Evolutionary conservation across 2,797 vertebrate genomes (phyloP).

Genomic region (Rallus crepitans): DNA sequence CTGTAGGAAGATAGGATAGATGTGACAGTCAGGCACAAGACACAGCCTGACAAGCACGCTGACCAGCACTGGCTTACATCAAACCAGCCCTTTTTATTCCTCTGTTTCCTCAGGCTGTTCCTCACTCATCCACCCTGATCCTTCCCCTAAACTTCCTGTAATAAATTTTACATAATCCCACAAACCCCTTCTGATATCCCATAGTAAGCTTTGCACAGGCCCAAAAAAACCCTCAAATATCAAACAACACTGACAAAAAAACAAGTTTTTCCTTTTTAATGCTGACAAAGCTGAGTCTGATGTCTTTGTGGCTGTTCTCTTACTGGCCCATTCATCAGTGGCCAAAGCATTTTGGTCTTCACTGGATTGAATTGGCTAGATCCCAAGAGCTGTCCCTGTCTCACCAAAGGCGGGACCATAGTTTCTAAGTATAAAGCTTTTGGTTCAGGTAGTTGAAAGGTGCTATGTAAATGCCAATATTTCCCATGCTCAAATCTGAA

Average conservation of each 20-base stretch:
- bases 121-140: neutral
- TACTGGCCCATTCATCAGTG: neutral
- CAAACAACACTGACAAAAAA: neutral
- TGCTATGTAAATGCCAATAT: neutral
- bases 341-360: neutral
- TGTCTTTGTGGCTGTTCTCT: neutral
- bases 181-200: neutral
- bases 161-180: neutral
- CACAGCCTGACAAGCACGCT: neutral
- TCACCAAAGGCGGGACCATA: neutral
- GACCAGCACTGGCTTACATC: neutral
- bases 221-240: neutral
- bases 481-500: neutral
- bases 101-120: neutral
- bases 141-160: neutral
- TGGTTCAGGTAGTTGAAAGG: neutral
- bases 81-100: neutral
- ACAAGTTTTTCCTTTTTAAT: neutral
- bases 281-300: neutral
- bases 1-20: neutral
- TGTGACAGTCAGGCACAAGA: neutral
- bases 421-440: neutral
- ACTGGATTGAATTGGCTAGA: neutral
- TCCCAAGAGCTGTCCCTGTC: neutral
- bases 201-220: neutral